Percentiles rank a stretch among this genome's conserved stretches.
phyloP scores from a whole-genome alignment of 2,888 invertebrate species.

The Tinea semifulvella region DNA sequence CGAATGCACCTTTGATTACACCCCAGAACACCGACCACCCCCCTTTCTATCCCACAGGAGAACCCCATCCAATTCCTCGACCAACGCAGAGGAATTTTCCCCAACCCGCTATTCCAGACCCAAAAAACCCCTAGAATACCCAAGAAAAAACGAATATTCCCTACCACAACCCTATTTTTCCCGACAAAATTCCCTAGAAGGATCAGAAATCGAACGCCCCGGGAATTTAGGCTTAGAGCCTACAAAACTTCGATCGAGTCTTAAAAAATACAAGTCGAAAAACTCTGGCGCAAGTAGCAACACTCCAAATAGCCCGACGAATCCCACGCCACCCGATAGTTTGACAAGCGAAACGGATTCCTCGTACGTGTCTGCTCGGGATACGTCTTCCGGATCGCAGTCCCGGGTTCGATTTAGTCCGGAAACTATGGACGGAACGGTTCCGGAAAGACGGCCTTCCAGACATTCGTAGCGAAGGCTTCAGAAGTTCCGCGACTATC shows the following conservation, averaged over 20 bases:
- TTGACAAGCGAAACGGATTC: slow-evolving; percentile 84
- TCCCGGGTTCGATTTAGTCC: slow-evolving; percentile 83
- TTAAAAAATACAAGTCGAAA: slow-evolving; percentile 76
- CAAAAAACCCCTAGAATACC: slow-evolving; percentile 41
- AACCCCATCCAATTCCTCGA: slow-evolving; percentile 80
- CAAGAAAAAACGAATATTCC: slow-evolving; percentile 42
- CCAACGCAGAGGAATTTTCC: slow-evolving; percentile 58
- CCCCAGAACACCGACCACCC: slow-evolving; percentile 31
- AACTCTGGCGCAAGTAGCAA: slow-evolving; percentile 68
- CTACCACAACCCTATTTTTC: slow-evolving; percentile 38
- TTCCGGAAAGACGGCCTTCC: slow-evolving; percentile 35
- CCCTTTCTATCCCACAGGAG: slow-evolving; percentile 71
- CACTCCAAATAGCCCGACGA: slow-evolving; percentile 70
- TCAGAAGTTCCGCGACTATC: slow-evolving; percentile 58
- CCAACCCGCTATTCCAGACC: slow-evolving; percentile 23
- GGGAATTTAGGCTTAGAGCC: slow-evolving; percentile 69
- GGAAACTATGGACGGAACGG: slow-evolving; percentile 69
- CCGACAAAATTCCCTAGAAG: slow-evolving; percentile 43
- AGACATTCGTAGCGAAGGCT: slow-evolving; percentile 59
- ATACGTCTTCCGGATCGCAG: slow-evolving; percentile 74
- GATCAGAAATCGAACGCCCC: slow-evolving; percentile 41
- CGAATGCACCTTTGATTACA: slow-evolving; percentile 36
- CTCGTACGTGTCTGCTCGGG: slow-evolving; percentile 87
- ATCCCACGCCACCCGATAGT: slow-evolving; percentile 87
- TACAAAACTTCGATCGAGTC: slow-evolving; percentile 78